Conservation (phyloP, 2,113 vertebrate species). For the Barbus barbus region DNA sequence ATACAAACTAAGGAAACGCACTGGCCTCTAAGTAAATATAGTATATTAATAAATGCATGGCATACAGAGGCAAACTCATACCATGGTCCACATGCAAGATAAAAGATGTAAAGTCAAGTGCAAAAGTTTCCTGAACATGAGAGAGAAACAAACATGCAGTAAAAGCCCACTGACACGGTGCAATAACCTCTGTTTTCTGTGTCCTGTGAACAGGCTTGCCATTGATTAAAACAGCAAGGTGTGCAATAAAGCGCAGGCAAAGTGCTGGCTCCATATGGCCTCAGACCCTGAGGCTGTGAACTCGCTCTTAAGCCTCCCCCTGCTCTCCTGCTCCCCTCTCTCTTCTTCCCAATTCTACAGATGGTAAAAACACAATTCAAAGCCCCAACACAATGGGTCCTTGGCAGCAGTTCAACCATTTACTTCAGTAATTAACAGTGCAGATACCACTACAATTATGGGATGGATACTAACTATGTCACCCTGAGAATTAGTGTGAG, state of each 20-base stretch:
- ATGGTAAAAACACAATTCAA: slow-evolving; percentile 97
- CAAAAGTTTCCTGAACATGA: slow-evolving; percentile 4
- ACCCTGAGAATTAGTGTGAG: slow-evolving; percentile 89
- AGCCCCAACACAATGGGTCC: slow-evolving; percentile 94
- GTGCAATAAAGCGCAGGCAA: slow-evolving; percentile 78
- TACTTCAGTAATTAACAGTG: slow-evolving; percentile 99
- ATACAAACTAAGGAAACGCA: neutral
- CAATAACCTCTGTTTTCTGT: slow-evolving; percentile 73
- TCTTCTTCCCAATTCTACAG: slow-evolving; percentile 88
- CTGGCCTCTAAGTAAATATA: no score
- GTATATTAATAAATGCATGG: neutral
- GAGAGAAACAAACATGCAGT: slow-evolving; percentile 30
- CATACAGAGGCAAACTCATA: neutral
- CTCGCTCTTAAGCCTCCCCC: slow-evolving; percentile 81
- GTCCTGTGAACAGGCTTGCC: slow-evolving; percentile 81
- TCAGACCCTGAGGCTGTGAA: slow-evolving; percentile 84
- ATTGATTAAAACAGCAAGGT: slow-evolving; percentile 86
- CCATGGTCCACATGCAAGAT: neutral
- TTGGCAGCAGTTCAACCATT: slow-evolving; percentile 98
- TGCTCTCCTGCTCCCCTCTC: slow-evolving; percentile 72
- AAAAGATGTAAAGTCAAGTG: neutral
- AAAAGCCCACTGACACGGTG: slow-evolving; percentile 65
- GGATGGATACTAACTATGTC: slow-evolving; percentile 86
- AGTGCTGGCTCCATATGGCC: slow-evolving; percentile 90
- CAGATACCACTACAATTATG: slow-evolving; percentile 98